A percentile compares a stretch with the other conserved stretches of the same genome.
These are phyloP conservation scores for Xenopus petersii DNA, from an alignment of 2,797 vertebrate species.

Conservation along the genomic window DNA sequence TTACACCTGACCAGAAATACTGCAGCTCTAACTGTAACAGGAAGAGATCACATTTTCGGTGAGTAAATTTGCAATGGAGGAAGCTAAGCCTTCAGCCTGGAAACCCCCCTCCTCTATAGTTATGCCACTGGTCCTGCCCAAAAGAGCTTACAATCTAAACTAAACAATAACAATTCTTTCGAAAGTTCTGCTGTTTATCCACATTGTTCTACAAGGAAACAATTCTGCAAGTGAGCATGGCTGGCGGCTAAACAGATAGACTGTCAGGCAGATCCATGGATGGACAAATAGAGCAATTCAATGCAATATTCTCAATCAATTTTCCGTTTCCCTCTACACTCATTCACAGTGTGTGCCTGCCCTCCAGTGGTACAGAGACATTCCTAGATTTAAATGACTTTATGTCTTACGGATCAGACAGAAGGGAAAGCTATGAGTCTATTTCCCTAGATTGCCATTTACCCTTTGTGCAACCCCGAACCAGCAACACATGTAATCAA, in stretches of 20 bases:
- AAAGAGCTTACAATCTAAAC: too few relatives aligned
- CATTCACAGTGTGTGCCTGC: constrained; percentile 27
- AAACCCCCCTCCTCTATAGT: too few relatives aligned
- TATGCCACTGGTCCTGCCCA: too few relatives aligned
- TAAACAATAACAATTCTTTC: too few relatives aligned
- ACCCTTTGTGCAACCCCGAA: constrained; percentile 41
- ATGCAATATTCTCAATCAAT: not conserved
- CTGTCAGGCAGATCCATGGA: not conserved
- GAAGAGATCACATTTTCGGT: too few relatives aligned
- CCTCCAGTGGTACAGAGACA: constrained; percentile 27
- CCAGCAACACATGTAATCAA: constrained; percentile 43
- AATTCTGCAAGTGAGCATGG: too few relatives aligned
- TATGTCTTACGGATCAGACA: constrained; percentile 19
- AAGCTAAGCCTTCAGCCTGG: too few relatives aligned
- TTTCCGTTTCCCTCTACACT: not conserved
- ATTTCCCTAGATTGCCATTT: constrained; percentile 47
- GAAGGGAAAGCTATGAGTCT: constrained; percentile 31
- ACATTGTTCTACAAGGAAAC: too few relatives aligned
- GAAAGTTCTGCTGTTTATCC: too few relatives aligned
- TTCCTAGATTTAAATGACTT: constrained; percentile 15
- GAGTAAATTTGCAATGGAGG: too few relatives aligned
- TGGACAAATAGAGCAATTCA: not conserved
- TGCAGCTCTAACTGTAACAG: too few relatives aligned
- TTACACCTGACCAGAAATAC: too few relatives aligned
- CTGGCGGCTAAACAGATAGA: not conserved